Conservation (phyloP, 2,113 vertebrate species). For the Nematolebias whitei region DNA sequence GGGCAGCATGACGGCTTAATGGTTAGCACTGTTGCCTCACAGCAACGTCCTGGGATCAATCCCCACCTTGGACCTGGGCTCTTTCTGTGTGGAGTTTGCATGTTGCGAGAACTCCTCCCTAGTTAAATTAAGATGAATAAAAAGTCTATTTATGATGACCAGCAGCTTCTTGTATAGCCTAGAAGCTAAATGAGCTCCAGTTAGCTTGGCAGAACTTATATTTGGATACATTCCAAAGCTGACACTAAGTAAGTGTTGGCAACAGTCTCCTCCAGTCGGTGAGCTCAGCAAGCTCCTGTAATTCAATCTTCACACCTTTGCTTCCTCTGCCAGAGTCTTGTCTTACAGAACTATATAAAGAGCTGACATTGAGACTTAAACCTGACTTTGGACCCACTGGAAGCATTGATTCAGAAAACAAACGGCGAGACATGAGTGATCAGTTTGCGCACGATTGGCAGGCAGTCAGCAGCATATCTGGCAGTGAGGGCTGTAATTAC, state of each 20-base stretch:
- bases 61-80: too few relatives aligned
- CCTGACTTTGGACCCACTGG: constrained; percentile 30
- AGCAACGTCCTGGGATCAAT: too few relatives aligned
- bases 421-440: constrained; percentile 2
- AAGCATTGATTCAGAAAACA: constrained; percentile 22
- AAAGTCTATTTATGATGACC: constrained; percentile 8
- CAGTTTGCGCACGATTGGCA: constrained; percentile 32
- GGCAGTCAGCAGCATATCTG: constrained; percentile 23
- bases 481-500: constrained; percentile 53
- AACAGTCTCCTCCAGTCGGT: constrained; percentile 39
- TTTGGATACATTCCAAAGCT: constrained; percentile 49
- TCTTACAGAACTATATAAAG: constrained; percentile 54
- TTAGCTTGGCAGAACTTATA: constrained; percentile 50
- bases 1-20: too few relatives aligned
- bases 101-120: too few relatives aligned
- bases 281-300: constrained; percentile 46
- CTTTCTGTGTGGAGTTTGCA: too few relatives aligned
- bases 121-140: too few relatives aligned
- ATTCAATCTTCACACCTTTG: constrained; percentile 48
- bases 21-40: too few relatives aligned
- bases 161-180: constrained; percentile 11
- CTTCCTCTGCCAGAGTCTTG: constrained; percentile 39
- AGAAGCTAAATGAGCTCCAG: constrained; percentile 46
- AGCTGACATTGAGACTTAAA: constrained; percentile 50
- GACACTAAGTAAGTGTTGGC: constrained; percentile 59